Conservation (phyloP, 2,797 vertebrate species). For the Eutrigla gurnardus region DNA sequence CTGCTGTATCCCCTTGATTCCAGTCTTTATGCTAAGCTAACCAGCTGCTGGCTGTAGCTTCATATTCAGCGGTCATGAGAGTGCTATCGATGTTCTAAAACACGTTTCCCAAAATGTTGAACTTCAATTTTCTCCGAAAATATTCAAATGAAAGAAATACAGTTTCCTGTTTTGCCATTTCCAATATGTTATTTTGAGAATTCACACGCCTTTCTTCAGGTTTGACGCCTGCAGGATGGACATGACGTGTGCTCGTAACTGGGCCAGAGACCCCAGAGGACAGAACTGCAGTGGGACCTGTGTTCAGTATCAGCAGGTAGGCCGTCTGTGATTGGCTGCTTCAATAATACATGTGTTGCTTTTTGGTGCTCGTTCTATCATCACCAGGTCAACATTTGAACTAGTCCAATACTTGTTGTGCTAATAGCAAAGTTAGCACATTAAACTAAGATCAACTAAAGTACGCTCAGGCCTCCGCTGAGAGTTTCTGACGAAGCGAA, state of each 20-base stretch:
- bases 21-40: constrained; percentile 4
- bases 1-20: not conserved
- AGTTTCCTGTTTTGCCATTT: constrained; percentile 15
- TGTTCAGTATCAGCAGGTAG: constrained; percentile 87
- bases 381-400: not conserved
- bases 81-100: not conserved
- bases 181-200: not conserved
- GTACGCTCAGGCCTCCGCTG: not conserved
- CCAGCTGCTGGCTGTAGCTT: not conserved
- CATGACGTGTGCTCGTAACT: constrained; percentile 85
- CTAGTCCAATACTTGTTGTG: not conserved
- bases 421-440: not conserved
- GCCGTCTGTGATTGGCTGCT: constrained; percentile 1
- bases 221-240: constrained; percentile 87
- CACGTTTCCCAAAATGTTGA: no score
- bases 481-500: not conserved
- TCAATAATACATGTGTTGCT: not conserved
- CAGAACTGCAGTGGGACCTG: constrained; percentile 85
- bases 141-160: not conserved
- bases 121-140: not conserved
- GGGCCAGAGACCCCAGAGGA: constrained; percentile 79
- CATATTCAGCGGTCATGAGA: not conserved
- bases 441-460: not conserved
- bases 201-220: constrained; percentile 72
- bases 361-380: not conserved